Evolutionary conservation across 2,113 vertebrate species (phyloP).

Genomic region (Sylvicapra grimmia): DNA sequence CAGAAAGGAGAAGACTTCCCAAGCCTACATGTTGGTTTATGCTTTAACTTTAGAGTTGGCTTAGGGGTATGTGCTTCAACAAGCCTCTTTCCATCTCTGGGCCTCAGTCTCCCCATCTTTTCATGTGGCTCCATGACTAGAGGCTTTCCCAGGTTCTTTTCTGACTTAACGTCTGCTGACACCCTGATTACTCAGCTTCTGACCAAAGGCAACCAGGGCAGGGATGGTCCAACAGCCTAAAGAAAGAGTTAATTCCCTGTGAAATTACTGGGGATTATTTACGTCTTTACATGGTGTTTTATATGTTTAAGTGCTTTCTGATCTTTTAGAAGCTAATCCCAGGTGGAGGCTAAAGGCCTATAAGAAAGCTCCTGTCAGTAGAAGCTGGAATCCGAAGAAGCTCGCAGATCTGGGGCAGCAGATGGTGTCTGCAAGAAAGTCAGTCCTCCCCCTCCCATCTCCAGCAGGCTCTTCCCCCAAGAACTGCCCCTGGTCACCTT

Average conservation of each 20-base stretch:
- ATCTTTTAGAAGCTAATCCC: background rate
- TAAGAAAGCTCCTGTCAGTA: background rate
- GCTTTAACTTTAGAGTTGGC: background rate
- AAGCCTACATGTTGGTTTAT: background rate
- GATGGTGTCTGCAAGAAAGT: background rate
- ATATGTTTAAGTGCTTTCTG: background rate
- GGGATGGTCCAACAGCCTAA: background rate
- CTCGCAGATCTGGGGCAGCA: background rate
- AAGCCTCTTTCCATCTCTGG: background rate
- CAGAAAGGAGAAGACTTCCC: background rate
- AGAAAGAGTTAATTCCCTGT: conserved; percentile 16
- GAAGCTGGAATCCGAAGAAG: background rate
- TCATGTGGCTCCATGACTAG: accelerated
- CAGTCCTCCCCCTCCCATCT: background rate
- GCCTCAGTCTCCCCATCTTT: background rate
- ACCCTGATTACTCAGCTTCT: background rate
- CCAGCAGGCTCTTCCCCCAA: background rate
- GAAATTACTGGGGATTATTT: conserved; percentile 9
- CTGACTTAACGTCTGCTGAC: background rate
- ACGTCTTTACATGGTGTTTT: background rate
- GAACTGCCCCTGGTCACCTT: background rate
- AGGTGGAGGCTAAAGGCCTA: background rate
- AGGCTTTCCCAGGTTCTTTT: background rate
- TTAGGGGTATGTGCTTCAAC: background rate
- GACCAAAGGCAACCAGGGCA: background rate